A percentile compares a stretch with the other conserved stretches of the same genome.
These are phyloP conservation scores for Drosophila varians DNA, from an alignment of 1,140 invertebrate genomes.

Conservation along the genomic window DNA sequence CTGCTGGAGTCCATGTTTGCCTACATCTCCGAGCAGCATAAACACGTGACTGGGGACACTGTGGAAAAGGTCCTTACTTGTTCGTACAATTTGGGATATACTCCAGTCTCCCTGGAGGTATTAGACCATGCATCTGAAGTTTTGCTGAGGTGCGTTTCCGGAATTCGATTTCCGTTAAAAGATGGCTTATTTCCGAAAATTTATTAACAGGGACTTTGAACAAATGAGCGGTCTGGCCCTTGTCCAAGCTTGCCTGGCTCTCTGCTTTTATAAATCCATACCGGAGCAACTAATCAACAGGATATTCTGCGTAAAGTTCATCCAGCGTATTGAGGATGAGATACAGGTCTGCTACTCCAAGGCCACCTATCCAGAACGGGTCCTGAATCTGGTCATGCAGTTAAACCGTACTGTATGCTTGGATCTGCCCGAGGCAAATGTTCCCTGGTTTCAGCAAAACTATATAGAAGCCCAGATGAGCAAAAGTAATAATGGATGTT, in stretches of 20 bases:
- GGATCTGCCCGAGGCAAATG: constrained; percentile 86
- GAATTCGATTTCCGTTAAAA: background rate
- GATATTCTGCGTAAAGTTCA: constrained; percentile 85
- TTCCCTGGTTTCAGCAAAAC: constrained; percentile 88
- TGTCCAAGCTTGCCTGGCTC: constrained; percentile 83
- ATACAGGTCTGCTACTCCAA: constrained; percentile 84
- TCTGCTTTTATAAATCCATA: constrained; percentile 84
- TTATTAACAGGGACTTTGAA: constrained; percentile 84
- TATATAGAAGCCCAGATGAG: constrained; percentile 85
- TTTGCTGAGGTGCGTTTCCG: constrained; percentile 57
- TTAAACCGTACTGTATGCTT: constrained; percentile 87
- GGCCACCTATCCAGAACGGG: constrained; percentile 85
- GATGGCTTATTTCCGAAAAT: too few species aligned
- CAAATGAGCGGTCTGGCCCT: constrained; percentile 83
- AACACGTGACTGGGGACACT: constrained; percentile 83
- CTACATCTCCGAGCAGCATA: constrained; percentile 81
- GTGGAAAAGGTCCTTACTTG: constrained; percentile 84
- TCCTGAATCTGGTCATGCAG: constrained; percentile 86
- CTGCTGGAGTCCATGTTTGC: constrained; percentile 83
- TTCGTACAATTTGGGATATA: constrained; percentile 84
- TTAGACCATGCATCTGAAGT: constrained; percentile 69
- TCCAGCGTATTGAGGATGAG: constrained; percentile 85
- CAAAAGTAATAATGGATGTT: constrained; percentile 57
- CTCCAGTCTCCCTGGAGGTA: constrained; percentile 73
- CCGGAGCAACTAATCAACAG: constrained; percentile 84